Evolutionary conservation across 2,797 vertebrate species (phyloP), one percentile per base, ranked within the genome.

Genomic region (Syndactyla subalaris): DNA sequence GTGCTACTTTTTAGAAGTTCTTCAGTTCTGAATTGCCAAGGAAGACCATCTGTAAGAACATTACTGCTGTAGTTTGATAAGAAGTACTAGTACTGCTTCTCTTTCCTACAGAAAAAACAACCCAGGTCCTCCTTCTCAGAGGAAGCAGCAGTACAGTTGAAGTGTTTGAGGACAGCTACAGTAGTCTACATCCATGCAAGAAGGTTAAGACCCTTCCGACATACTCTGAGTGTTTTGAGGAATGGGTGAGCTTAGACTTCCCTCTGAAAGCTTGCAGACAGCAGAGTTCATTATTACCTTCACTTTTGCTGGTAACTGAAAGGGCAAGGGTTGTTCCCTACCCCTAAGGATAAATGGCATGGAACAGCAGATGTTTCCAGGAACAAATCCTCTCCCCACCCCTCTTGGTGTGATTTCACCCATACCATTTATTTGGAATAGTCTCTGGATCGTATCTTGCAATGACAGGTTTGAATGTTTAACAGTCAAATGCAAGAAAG

Each of bases 151-250:
- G 36, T 36, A 34, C 14, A 39, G 15, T 15, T 11, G 1, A 32
- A 70, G 11, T 21, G 21, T 57, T 16, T 65, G 51, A 62, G 41
- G 38, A n/a, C 45, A 57, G 16, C 17, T n/a, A 7, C 1, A 2
- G 16, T 20, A 32, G 26, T 23, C 21, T 58, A 3, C 26, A 12
- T 27, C 19, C 9, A 21, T 0, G 0, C 4, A 72, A 41, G 14
- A 61, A 66, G 19, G 10, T 8, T 58, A 34, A 72, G 36, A 14
- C 7, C 12, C 23, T 82, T 79, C 22, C 55, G 26, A 5, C 6
- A 5, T 7, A 3, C 38, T 38, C 51, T 3, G 4, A 51, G 27
- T 36, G 2, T 51, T 19, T 87, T 46, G 59, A 30, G 52, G 30
- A 46, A 55, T 20, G 3, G 1, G 2, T 85, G 24, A 94, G 20